phyloP scores from a whole-genome alignment of 2,888 invertebrate genomes.

The Coleophora deauratella region DNA sequence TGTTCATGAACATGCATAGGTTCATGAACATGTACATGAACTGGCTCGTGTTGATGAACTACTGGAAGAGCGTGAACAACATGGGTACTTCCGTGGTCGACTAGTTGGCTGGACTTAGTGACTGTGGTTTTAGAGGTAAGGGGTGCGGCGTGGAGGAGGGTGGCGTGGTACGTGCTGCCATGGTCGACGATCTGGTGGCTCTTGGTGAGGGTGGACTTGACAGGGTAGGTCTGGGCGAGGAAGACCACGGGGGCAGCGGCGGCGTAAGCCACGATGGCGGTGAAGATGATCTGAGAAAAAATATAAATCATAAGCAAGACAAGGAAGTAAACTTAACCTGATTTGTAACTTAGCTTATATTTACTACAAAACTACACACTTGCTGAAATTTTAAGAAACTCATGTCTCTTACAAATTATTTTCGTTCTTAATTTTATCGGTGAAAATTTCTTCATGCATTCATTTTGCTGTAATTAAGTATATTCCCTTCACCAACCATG shows the following conservation, averaged over 20 bases:
- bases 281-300: constrained; percentile 33
- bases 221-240: constrained; percentile 23
- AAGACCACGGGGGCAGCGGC: constrained; percentile 44
- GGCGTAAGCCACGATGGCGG: constrained; percentile 33
- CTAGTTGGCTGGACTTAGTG: constrained; percentile 28
- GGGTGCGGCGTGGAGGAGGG: constrained; percentile 20
- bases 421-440: no score
- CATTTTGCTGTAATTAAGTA: no score
- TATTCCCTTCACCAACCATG: background rate
- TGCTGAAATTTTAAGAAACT: no score
- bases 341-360: background rate
- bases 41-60: constrained; percentile 2
- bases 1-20: constrained; percentile 3
- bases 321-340: background rate
- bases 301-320: background rate
- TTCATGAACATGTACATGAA: background rate
- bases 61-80: constrained; percentile 21
- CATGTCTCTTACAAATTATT: no score
- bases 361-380: background rate
- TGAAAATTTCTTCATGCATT: no score
- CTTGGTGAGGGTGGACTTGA: constrained; percentile 38
- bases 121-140: constrained; percentile 26
- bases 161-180: constrained; percentile 32
- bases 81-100: constrained; percentile 25
- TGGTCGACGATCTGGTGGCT: constrained; percentile 41